Conservation (phyloP, 2,113 vertebrate genomes). For the Gymnobelideus leadbeateri region DNA sequence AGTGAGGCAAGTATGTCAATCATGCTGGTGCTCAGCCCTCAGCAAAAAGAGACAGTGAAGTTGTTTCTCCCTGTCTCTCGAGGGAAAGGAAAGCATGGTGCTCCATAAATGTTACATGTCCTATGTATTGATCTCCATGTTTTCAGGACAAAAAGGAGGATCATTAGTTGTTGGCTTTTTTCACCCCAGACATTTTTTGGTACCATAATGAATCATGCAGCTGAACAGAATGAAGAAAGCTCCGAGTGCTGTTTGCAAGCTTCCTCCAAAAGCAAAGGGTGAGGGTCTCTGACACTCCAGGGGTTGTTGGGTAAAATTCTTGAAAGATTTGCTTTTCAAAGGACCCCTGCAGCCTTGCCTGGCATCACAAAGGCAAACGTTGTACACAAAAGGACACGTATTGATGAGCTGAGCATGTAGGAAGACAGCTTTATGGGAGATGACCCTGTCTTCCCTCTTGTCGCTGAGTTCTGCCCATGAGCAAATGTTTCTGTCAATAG, state of each 20-base stretch:
- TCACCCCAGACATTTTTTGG: constrained; percentile 56
- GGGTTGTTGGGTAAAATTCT: constrained; percentile 33
- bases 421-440: constrained; percentile 23
- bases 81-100: constrained; percentile 7
- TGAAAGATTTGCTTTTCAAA: constrained; percentile 60
- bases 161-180: constrained; percentile 59
- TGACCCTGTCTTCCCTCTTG: constrained; percentile 47
- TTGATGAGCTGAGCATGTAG: constrained; percentile 18
- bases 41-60: constrained; percentile 37
- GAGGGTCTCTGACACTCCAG: constrained; percentile 62
- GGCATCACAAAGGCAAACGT: not conserved
- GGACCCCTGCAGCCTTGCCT: constrained; percentile 25
- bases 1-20: not conserved
- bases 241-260: constrained; percentile 58
- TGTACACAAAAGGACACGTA: constrained; percentile 20
- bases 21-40: not conserved
- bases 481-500: constrained; percentile 11
- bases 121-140: constrained; percentile 58
- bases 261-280: constrained; percentile 55
- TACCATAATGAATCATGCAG: constrained; percentile 66
- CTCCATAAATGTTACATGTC: constrained; percentile 59
- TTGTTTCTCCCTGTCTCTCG: not conserved
- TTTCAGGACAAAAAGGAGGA: constrained; percentile 67
- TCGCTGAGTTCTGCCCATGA: constrained; percentile 31
- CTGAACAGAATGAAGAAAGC: not conserved